Percentiles rank a stretch among this genome's conserved stretches.
These are phyloP conservation scores for Chondrosia reniformis DNA, from an alignment of 37 sponge, comb jelly and placozoan species.

Conservation along the genomic window DNA sequence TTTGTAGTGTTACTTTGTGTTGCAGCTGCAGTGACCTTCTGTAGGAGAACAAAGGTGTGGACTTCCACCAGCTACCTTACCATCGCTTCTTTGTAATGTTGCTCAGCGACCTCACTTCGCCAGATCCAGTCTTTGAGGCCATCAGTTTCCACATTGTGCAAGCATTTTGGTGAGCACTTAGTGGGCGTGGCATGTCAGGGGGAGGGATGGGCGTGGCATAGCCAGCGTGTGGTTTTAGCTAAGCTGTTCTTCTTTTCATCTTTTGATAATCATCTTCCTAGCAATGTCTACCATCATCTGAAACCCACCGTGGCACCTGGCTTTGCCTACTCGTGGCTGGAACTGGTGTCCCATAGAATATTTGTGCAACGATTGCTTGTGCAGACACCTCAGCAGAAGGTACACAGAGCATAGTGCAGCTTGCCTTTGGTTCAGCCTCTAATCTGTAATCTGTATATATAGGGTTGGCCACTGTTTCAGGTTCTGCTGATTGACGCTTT, in stretches of 20 bases:
- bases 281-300: conserved; percentile 84
- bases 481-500: conserved; percentile 93
- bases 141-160: conserved; percentile 83
- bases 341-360: conserved; percentile 91
- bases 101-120: conserved; percentile 85
- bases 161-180: conserved; percentile 87
- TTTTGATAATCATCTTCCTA: conserved; percentile 9
- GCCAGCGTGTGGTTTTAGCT: neutral
- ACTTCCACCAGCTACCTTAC: conserved; percentile 98
- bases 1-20: neutral
- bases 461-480: conserved; percentile 98
- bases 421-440: neutral
- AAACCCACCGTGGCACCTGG: conserved; percentile 89
- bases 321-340: conserved; percentile 98
- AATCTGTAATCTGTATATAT: neutral
- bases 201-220: too few relatives aligned
- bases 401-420: neutral
- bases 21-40: neutral
- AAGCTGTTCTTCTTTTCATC: neutral
- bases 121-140: conserved; percentile 89
- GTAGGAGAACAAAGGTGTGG: conserved; percentile 57
- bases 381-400: conserved; percentile 88
- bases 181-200: neutral
- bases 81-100: conserved; percentile 98
- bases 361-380: conserved; percentile 85